These are phyloP conservation scores for Pimephales promelas DNA, from an alignment of 2,113 vertebrate species.

Conservation along the genomic window DNA sequence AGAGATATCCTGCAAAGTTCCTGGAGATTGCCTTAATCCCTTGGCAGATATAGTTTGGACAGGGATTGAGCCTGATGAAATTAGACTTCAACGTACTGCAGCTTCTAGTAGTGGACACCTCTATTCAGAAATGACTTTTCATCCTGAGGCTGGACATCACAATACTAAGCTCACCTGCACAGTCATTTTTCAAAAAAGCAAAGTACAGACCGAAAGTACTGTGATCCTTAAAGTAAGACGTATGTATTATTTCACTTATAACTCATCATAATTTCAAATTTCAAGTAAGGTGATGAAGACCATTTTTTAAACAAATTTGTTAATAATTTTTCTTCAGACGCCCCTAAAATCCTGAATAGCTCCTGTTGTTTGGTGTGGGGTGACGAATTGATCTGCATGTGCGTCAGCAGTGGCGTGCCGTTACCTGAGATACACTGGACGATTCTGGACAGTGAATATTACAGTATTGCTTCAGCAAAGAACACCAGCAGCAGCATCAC, in stretches of 20 bases:
- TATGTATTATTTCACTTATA: slow-evolving; percentile 3
- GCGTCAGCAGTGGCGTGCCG: not conserved
- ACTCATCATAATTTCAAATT: not conserved
- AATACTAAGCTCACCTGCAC: not conserved
- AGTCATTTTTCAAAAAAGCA: not conserved
- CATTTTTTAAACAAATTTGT: not conserved
- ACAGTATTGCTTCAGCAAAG: not conserved
- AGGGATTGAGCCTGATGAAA: not conserved
- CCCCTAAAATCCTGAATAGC: not conserved
- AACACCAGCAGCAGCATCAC: not conserved
- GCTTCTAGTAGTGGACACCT: fast-evolving
- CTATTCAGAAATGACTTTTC: not conserved
- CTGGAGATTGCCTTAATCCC: not conserved
- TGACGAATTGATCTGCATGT: not conserved
- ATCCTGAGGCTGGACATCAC: not conserved
- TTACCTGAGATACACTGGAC: slow-evolving; percentile 4
- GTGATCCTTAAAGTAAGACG: not conserved
- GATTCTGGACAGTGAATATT: not conserved
- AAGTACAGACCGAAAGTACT: not conserved
- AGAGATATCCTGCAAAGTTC: not conserved
- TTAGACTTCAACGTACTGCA: fast-evolving
- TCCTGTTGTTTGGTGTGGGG: not conserved
- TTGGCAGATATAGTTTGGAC: not conserved
- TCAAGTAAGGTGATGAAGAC: not conserved
- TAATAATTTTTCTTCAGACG: not conserved